These are phyloP conservation scores for Oedothorax gibbosus DNA, from an alignment of 1,140 invertebrate genomes.

Conservation along the genomic window DNA sequence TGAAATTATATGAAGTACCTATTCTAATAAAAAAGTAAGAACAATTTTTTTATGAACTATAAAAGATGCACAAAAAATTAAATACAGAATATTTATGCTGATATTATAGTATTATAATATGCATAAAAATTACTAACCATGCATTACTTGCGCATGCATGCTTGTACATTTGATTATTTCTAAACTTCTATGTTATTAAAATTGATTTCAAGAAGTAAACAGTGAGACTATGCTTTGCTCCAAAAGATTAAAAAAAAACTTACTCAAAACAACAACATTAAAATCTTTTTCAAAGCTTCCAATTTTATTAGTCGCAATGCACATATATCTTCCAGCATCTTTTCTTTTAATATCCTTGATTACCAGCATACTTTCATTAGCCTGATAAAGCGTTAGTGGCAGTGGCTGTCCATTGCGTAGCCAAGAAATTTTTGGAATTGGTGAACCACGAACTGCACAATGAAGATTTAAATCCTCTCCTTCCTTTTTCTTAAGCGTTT, in stretches of 20 bases:
- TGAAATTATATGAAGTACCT: neutral
- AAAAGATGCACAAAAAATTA: no score
- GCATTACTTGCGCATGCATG: no score
- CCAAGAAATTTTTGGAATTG: conserved; percentile 58
- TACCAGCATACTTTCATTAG: conserved; percentile 7
- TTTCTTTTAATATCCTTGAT: conserved; percentile 43
- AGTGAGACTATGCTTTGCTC: no score
- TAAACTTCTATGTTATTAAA: no score
- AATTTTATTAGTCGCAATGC: conserved; percentile 67
- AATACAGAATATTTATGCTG: no score
- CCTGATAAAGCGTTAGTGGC: conserved; percentile 15
- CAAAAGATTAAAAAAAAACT: conserved; percentile 32
- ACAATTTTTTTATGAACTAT: neutral
- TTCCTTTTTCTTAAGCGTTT: conserved; percentile 65
- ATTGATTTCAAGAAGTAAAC: no score
- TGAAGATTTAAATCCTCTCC: conserved; percentile 67
- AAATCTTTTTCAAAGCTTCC: conserved; percentile 75
- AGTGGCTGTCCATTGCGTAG: conserved; percentile 72
- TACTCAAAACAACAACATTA: conserved; percentile 76
- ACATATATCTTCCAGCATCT: conserved; percentile 69
- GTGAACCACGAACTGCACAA: conserved; percentile 64
- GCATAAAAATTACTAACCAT: no score
- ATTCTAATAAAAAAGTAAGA: neutral
- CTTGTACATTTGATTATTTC: no score
- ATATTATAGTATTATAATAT: no score